phyloP scores from a whole-genome alignment of 2,113 vertebrate species.

The Collichthys lucidus region DNA sequence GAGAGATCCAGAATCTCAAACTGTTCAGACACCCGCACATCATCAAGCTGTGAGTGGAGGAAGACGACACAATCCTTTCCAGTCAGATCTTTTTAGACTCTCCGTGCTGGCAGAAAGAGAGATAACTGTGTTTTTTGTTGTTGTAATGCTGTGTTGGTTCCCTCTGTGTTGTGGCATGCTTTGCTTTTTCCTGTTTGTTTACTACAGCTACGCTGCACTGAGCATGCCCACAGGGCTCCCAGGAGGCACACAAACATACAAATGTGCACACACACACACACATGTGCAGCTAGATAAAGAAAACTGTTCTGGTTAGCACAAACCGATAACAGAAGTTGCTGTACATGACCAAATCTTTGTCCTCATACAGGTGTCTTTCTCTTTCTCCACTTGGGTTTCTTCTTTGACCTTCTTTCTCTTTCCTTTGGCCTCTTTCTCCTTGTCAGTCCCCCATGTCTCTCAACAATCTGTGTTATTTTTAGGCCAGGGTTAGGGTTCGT shows the following conservation, averaged over 20 bases:
- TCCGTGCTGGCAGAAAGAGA: not conserved
- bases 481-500: constrained; percentile 60
- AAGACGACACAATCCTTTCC: not conserved
- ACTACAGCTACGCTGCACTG: constrained; percentile 43
- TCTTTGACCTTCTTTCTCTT: constrained; percentile 42
- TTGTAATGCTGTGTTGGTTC: constrained; percentile 9
- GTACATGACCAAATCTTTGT: constrained; percentile 35
- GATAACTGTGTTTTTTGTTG: constrained; percentile 4
- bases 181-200: constrained; percentile 58
- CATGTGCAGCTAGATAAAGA: constrained; percentile 19
- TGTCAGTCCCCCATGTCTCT: constrained; percentile 30
- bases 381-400: not conserved
- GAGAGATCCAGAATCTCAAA: constrained; percentile 99
- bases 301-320: constrained; percentile 11
- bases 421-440: constrained; percentile 17
- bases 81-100: not conserved
- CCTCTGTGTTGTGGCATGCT: constrained; percentile 39
- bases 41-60: constrained; percentile 95
- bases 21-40: constrained; percentile 99
- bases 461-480: constrained; percentile 77
- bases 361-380: not conserved
- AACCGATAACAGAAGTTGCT: constrained; percentile 19
- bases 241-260: constrained; percentile 15
- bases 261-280: not conserved
- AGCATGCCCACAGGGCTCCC: constrained; percentile 50